Evolutionary conservation across 2,113 vertebrate species (phyloP), one percentile per base, ranked within the genome.

Genomic region (Phasianus colchicus): DNA sequence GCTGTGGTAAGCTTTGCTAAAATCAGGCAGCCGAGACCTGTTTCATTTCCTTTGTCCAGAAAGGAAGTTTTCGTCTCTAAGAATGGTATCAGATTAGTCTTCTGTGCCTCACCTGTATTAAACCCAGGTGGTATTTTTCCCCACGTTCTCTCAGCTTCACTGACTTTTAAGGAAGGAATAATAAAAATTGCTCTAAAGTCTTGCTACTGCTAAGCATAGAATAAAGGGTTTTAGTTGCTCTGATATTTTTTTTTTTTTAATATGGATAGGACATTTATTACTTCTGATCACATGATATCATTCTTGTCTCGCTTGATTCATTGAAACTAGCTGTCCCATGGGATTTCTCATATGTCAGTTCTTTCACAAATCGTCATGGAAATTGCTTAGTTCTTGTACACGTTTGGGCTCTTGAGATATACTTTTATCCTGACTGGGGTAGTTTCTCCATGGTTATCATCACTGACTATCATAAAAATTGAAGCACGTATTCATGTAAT

Each of bases 31-130:
- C 65, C 84, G 83, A 86, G 83, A 86, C 88, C 5, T 8, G 50
- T 95, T 93, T 96, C 2, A 84, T 89, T 94, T 92, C 47, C 77
- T 86, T 90, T 83, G 47, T 72, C 73, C 19, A 25, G 52, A 88
- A 95, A 52, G n/a, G 11, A 32, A 88, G n/a, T 78, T 93, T 79
- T 87, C 70, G 75, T 20, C 50, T 84, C 61, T 32, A 75, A 88
- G 34, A 66, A 91, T 70, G 67, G 67, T 67, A 61, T 88, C 86
- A 92, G 36, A 43, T 90, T 72, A 52, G 15, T 71, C 42, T 57
- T 81, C 52, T 29, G 58, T 88, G 47, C 52, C 57, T 81, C 75
- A 47, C 72, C 57, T 76, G 36, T 48, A 50, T 78, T 88, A 86
- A 93, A 57, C 61, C 48, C 6, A 24, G 5, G 8, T 83, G 73